Evolutionary conservation across 2,113 vertebrate genomes (phyloP), one percentile per base, ranked within the genome.

Genomic region (Scytalopus superciliaris): DNA sequence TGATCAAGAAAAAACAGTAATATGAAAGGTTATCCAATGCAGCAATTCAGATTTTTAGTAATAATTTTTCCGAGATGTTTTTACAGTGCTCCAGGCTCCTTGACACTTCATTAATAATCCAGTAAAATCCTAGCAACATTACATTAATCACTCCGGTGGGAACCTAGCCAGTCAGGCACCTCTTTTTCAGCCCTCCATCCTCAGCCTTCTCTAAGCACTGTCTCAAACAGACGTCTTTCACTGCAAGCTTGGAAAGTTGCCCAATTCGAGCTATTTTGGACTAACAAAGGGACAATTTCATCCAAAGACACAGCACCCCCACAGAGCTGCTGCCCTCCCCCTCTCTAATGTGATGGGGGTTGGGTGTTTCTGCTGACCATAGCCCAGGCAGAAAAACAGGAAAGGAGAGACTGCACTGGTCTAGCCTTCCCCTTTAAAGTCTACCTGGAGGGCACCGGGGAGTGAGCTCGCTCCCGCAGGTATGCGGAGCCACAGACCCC

Each of bases 231-330:
- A 44, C 75, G 67, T 93, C 96, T 96, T 96, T 97, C 94, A 96
- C 93, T 96, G 95, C 83, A 72, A 89, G 87, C 93, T 95, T 97
- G 96, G 96, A 94, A 94, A 87, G 79, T 60, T 95, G 96, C 94
- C 96, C 88, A 81, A 87, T 93, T 90, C 40, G 59, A 84, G 95
- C 92, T 94, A 95, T 95, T 97, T 96, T 86, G 68, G 90, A 89
- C 85, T 95, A 96, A 97, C 93, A 96, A 97, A 92, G 96, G 83
- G 80, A 94, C 92, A 94, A 95, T 96, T 93, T 95, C 96, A 94
- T 96, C 87, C 90, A 94, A 83, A 95, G 94, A 95, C 94, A 94
- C 90, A 95, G 92, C 95, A 96, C 89, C 85, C 93, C 94, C 90
- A 95, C 85, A 96, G 92, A 88, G 79, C 85, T 75, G 42, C 68